These are phyloP conservation scores for Orbicella faveolata DNA, from an alignment of 64 coral and sea anemone species.

Conservation along the genomic window DNA sequence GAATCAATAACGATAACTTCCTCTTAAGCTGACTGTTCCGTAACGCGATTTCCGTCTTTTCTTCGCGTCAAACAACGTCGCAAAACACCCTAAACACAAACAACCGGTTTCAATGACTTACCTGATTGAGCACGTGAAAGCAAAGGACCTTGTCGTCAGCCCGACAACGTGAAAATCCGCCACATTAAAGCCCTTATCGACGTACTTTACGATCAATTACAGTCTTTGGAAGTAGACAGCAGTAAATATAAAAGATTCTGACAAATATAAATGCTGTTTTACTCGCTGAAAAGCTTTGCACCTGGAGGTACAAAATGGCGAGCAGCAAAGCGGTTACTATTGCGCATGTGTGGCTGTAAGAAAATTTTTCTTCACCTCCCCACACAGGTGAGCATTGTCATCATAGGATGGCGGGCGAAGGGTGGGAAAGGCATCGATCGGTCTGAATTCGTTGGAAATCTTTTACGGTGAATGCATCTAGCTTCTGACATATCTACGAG, in stretches of 20 bases:
- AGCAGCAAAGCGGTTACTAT: neutral
- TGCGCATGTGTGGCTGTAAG: neutral
- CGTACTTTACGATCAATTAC: neutral
- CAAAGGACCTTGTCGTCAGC: neutral
- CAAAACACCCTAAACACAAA: neutral
- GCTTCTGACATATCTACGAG: too few relatives aligned
- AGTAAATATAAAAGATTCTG: neutral
- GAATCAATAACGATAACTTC: too few relatives aligned
- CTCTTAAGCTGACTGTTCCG: too few relatives aligned
- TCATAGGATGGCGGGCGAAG: neutral
- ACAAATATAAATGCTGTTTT: neutral
- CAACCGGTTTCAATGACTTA: neutral
- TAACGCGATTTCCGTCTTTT: too few relatives aligned
- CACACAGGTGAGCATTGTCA: neutral
- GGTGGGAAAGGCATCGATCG: too few relatives aligned
- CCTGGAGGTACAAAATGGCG: slow-evolving; percentile 15
- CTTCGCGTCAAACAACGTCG: neutral
- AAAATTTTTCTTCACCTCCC: neutral
- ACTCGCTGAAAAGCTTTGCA: neutral
- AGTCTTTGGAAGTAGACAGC: neutral
- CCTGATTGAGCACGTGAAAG: neutral
- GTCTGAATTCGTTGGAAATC: too few relatives aligned
- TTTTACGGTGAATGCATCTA: too few relatives aligned
- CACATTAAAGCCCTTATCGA: neutral
- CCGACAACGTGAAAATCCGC: neutral